Base-by-base conservation (phyloP, 1,140 invertebrate species). In the Wasmannia auropunctata region DNA sequence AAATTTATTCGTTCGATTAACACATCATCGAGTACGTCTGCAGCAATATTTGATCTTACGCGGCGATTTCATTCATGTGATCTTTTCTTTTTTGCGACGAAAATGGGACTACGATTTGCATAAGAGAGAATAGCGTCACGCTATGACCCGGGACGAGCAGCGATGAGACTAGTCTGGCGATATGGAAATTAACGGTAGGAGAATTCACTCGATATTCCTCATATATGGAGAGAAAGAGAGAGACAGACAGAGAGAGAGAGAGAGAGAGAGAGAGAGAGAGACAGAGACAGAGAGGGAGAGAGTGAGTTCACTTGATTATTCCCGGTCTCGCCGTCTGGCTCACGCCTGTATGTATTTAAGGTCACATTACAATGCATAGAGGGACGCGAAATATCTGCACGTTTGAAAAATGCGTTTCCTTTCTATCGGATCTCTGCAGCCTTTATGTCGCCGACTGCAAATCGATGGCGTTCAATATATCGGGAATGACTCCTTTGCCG, bases 401-500 rank as follows among this genome's bases (percentile, higher is more conserved):
- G 22, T 75, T 56, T 56, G 51, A 75, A 65, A 65, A 28, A 75
- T 22, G 51, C 34, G 51, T 58, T 76, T 58, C 34, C 72, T 60
- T 40, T 28, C 54, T 34, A 22, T 60, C 34, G 7, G 31, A 19
- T 40, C 22, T 58, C 51, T 37, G 31, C n/a, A n/a, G n/a, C 34
- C n/a, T 56, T 75, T 76, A 76, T 76, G 60, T 76, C 54, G 22
- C 34, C 34, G 54, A 74, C 46, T n/a, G 49, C 46, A 74, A 58
- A 76, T 76, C 72, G 72, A 76, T 76, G 16, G 16, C 14, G 34
- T 58, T 40, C 34, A 31, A 58, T 76, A 60, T 40, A 75, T 2
- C 10, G 8, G 54, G 5, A 19, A 7, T 34, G 16, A 11, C 11
- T 40, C 22, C 72, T 8, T 40, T 58, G 37, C 25, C 34, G 72